These are phyloP conservation scores for Acipenser ruthenus DNA, from an alignment of 2,797 vertebrate genomes.

Conservation along the genomic window DNA sequence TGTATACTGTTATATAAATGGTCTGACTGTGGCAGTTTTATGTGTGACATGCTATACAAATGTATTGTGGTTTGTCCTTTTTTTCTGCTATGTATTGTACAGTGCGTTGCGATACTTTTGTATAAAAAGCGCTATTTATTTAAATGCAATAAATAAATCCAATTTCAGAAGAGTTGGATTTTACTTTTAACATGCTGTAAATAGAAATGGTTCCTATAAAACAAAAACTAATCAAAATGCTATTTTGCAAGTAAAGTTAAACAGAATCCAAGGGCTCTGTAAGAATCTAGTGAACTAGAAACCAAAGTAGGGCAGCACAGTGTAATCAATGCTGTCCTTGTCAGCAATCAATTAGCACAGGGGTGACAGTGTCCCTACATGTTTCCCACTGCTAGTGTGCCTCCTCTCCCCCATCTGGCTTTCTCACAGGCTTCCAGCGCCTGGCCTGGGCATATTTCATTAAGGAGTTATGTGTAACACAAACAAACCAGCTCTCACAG, in stretches of 20 bases:
- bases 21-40: too few relatives aligned
- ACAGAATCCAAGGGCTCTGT: constrained; percentile 4
- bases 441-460: constrained; percentile 34
- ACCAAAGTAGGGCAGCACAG: constrained; percentile 9
- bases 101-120: too few relatives aligned
- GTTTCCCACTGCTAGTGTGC: constrained; percentile 24
- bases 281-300: constrained; percentile 7
- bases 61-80: too few relatives aligned
- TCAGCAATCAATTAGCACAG: constrained; percentile 22
- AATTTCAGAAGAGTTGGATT: too few relatives aligned
- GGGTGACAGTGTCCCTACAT: constrained; percentile 19
- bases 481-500: constrained; percentile 54
- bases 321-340: constrained; percentile 17
- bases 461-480: constrained; percentile 49
- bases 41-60: too few relatives aligned
- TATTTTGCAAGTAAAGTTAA: not conserved
- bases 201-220: not conserved
- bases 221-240: not conserved
- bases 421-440: constrained; percentile 29
- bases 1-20: too few relatives aligned
- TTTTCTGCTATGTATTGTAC: too few relatives aligned
- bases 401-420: constrained; percentile 17
- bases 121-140: too few relatives aligned
- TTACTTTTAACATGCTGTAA: too few relatives aligned
- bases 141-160: too few relatives aligned